Percentiles rank a stretch among this genome's conserved stretches.
Conservation (phyloP, 2,113 vertebrate species). For the human (Homo sapiens) region DNA sequence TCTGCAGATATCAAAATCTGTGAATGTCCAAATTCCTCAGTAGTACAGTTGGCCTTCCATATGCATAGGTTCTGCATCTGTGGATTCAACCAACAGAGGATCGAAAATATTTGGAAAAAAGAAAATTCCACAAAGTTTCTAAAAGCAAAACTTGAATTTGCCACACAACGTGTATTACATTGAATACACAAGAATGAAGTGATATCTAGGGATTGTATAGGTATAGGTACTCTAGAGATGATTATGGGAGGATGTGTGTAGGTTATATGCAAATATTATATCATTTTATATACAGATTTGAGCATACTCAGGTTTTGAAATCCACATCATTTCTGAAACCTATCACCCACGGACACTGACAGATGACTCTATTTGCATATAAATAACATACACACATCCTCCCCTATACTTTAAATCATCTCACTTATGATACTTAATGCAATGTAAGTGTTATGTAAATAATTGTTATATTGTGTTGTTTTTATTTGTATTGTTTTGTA, state of each 20-base stretch:
- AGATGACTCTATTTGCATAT: neutral
- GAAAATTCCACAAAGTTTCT: neutral
- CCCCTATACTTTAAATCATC: neutral
- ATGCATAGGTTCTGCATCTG: neutral
- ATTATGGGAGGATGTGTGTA: neutral
- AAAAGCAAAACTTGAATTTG: neutral
- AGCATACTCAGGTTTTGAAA: neutral
- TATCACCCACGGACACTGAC: neutral
- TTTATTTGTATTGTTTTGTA: neutral
- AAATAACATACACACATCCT: neutral
- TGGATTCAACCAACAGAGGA: neutral
- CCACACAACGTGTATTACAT: neutral
- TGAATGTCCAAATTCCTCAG: neutral
- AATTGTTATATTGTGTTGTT: neutral
- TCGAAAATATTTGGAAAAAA: neutral
- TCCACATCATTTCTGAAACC: neutral
- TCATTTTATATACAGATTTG: neutral
- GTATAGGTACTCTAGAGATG: neutral
- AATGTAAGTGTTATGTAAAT: neutral
- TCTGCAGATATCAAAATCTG: neutral
- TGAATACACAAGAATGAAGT: neutral
- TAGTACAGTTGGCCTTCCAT: neutral
- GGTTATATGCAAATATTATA: neutral
- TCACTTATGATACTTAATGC: neutral
- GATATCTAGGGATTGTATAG: neutral